Evolutionary conservation across 2,113 vertebrate genomes (phyloP), one percentile per base, ranked within the genome.

Genomic region (Lophius piscatorius): DNA sequence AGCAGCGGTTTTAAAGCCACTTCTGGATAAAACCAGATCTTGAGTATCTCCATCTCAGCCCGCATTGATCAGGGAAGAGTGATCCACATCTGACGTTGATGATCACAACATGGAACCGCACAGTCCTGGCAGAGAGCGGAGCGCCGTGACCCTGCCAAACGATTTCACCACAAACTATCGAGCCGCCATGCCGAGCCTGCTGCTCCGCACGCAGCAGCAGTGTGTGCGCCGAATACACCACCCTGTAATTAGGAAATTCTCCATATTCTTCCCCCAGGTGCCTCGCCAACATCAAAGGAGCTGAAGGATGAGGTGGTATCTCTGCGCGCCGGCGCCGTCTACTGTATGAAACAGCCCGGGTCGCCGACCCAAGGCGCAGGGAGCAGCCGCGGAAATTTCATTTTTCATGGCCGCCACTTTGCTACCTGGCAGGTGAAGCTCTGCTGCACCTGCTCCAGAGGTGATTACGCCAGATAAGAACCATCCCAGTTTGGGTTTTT

Each of bases 261-360:
- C 84, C 83, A 74, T 82, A 75, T 80, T 62, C 46, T 36, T 57
- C 80, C 83, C 70, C 57, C 41, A 60, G 85, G 83, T 68, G 67
- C 41, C 67, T 68, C 79, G 45, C 69, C 36, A 38, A 89, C 90
- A 86, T 89, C 87, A 91, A 89, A 91, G 87, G 46, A 65, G 51
- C 45, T 63, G 59, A 80, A 79, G 62, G 78, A 56, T 77, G 74
- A 66, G 35, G 74, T 75, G 84, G 81, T 88, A 84, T 89, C 82
- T 88, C 76, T 52, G 60, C 58, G 66, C 20, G 76, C 70, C 77
- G 69, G 80, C 57, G 56, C 65, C 63, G 73, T 74, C 40, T 70
- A 70, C 66, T 76, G 73, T 82, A 63, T 63, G 7, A 75, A 81
- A 72, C 63, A 70, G 80, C 70, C 70, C 24, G 34, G 52, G 74